Percentiles rank a stretch among this genome's conserved stretches.
Evolutionary conservation across 2,113 vertebrate species (phyloP).

Genomic region (Seriola quinqueradiata): DNA sequence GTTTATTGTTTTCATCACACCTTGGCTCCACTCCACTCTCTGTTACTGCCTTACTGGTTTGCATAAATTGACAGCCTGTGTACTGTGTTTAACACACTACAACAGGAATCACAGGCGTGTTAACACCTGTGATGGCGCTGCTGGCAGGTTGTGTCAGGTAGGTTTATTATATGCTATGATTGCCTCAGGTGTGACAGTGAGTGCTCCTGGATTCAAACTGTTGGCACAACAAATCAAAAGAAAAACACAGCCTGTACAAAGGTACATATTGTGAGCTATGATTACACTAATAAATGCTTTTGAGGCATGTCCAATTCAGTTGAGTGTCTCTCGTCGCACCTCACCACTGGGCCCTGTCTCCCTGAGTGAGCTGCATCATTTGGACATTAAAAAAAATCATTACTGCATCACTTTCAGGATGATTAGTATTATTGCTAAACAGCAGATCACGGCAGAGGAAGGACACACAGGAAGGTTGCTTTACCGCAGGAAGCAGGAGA

Average conservation of each 20-base stretch:
- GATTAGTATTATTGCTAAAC: conserved; percentile 25
- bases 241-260: conserved; percentile 30
- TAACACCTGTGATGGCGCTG: conserved; percentile 53
- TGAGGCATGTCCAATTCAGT: conserved; percentile 22
- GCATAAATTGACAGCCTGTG: conserved; percentile 23
- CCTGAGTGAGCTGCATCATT: conserved; percentile 9
- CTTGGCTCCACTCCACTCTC: conserved; percentile 1
- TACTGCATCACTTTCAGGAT: background rate
- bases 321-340: background rate
- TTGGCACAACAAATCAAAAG: conserved; percentile 63
- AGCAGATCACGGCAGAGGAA: background rate
- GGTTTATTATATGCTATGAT: conserved; percentile 48
- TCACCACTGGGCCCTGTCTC: background rate
- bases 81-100: conserved; percentile 23
- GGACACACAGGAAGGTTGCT: conserved; percentile 20
- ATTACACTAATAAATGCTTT: conserved; percentile 37
- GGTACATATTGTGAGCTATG: conserved; percentile 22
- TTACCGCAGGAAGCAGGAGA: conserved; percentile 24
- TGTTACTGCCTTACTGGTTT: conserved; percentile 4
- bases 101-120: conserved; percentile 46
- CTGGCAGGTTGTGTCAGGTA: conserved; percentile 45
- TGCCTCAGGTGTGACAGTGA: conserved; percentile 46
- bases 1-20: conserved; percentile 1
- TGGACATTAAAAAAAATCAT: conserved; percentile 16
- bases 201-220: conserved; percentile 43